Conservation (phyloP, 2,888 invertebrate species). For the Apotomis capreana region DNA sequence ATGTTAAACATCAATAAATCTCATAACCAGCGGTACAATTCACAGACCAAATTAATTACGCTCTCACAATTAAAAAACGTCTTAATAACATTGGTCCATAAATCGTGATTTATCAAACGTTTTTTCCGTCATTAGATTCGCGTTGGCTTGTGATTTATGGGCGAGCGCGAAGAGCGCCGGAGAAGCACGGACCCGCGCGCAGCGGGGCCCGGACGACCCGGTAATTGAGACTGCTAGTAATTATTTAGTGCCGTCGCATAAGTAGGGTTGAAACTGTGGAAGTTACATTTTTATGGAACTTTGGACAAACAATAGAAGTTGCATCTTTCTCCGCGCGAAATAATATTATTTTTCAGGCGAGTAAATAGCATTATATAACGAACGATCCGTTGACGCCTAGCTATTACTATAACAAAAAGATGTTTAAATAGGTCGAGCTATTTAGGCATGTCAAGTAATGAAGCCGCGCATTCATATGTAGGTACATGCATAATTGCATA, state of each 20-base stretch:
- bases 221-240: slow-evolving; percentile 66
- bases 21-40: slow-evolving; percentile 25
- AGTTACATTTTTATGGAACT: background rate
- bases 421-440: too few relatives aligned
- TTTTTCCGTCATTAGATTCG: slow-evolving; percentile 60
- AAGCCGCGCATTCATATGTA: too few relatives aligned
- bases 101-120: slow-evolving; percentile 48
- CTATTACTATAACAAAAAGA: too few relatives aligned
- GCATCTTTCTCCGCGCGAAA: too few relatives aligned
- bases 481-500: too few relatives aligned
- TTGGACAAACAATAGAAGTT: too few relatives aligned
- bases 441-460: too few relatives aligned
- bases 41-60: slow-evolving; percentile 34
- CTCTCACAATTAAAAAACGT: slow-evolving; percentile 35
- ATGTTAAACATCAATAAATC: slow-evolving; percentile 10
- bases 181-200: slow-evolving; percentile 60
- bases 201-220: slow-evolving; percentile 56
- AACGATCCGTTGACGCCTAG: too few relatives aligned
- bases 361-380: too few relatives aligned
- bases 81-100: slow-evolving; percentile 48
- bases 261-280: slow-evolving; percentile 49
- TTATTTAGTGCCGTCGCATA: slow-evolving; percentile 64
- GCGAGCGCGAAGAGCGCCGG: slow-evolving; percentile 46
- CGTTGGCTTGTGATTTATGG: slow-evolving; percentile 63
- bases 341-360: too few relatives aligned